phyloP scores from a whole-genome alignment of 2,113 vertebrate species.

The Rhipidura dahli region DNA sequence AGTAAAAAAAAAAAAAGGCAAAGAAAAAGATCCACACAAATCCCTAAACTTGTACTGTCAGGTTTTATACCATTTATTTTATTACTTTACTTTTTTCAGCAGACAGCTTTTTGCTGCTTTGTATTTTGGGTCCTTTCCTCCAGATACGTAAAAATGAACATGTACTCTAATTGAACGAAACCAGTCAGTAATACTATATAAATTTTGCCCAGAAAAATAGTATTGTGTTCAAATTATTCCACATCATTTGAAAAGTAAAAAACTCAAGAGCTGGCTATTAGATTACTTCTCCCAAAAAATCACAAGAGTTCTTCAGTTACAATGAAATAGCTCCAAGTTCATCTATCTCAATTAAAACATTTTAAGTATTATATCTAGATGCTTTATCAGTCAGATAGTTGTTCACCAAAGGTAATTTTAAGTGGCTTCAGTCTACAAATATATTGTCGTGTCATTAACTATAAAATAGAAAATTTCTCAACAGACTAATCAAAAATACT shows the following conservation, averaged over 20 bases:
- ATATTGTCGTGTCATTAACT: neutral
- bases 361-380: neutral
- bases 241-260: neutral
- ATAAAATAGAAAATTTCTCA: neutral
- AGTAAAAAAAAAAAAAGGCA: neutral
- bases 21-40: neutral
- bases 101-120: neutral
- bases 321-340: neutral
- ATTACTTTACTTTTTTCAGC: neutral
- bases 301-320: neutral
- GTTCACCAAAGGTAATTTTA: neutral
- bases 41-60: neutral
- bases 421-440: neutral
- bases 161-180: neutral
- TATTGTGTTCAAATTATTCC: neutral
- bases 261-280: neutral
- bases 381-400: neutral
- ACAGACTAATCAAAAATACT: neutral
- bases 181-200: neutral
- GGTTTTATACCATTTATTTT: neutral
- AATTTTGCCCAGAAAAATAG: neutral
- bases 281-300: neutral
- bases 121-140: neutral
- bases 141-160: neutral
- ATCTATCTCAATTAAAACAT: neutral